Conservation (phyloP, 2,113 vertebrate species). For the Formicarius rufipectus region DNA sequence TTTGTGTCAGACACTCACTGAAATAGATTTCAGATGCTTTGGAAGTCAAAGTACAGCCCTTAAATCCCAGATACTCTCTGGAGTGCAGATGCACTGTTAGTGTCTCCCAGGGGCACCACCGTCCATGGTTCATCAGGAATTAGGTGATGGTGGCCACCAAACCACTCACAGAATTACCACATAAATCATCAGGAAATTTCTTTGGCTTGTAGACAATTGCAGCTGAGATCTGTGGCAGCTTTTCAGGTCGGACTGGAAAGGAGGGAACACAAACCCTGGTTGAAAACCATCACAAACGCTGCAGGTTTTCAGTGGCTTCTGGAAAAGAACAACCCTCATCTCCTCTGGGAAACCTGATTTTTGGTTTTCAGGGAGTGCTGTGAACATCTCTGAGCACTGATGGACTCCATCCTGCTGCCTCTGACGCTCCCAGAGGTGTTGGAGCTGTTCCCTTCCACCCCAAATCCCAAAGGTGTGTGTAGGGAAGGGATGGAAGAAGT, state of each 20-base stretch:
- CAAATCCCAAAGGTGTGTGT: neutral
- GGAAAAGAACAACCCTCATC: neutral
- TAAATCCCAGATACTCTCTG: neutral
- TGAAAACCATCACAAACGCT: neutral
- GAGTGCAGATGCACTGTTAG: neutral
- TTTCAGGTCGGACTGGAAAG: neutral
- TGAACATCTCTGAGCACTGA: neutral
- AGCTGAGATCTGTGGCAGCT: neutral
- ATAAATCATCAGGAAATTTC: neutral
- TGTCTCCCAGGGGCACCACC: neutral
- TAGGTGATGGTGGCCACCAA: neutral
- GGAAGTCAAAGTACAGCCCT: neutral
- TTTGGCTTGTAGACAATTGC: neutral
- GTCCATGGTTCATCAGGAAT: neutral
- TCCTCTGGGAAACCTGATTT: neutral
- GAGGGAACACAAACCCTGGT: neutral
- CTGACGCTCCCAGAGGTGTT: rapidly evolving
- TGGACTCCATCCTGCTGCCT: rapidly evolving
- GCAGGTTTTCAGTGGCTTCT: neutral
- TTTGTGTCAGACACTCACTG: neutral
- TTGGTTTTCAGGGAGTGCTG: neutral
- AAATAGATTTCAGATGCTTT: neutral
- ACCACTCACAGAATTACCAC: neutral
- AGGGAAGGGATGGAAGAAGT: neutral
- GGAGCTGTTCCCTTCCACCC: neutral